Base-by-base conservation (phyloP, 2,113 vertebrate species). In the Turdus rufiventris region DNA sequence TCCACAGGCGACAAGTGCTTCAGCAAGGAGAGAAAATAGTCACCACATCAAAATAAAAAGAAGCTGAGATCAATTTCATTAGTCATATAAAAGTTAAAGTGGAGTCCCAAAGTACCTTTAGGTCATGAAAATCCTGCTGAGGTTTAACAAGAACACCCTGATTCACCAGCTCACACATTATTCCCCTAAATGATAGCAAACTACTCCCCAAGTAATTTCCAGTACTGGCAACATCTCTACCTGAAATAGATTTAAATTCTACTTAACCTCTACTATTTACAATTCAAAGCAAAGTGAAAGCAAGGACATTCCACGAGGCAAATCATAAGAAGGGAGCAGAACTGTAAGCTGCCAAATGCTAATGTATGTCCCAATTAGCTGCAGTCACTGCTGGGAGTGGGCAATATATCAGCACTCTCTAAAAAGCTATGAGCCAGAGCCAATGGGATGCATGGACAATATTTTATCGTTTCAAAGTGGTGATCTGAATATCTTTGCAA, bases 281-380 rank as follows among this genome's bases (percentile, higher is more conserved):
- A 72, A 85, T 63, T 91, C 51, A 88, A 88, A 92, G 50, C 53
- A 85, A 93, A 92, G 70, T 62, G 89, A 95, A 91, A 76, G 85
- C 84, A 91, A 96, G 85, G 93, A 75, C 78, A 11, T 76, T 54
- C 36, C 58, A 70, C 1, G 14, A 93, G 85, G 62, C 87, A 92
- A 77, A 81, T 68, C 66, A 80, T 8, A 66, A 24, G 67, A 70
- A 68, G 28, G 10, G 24, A 88, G 54, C 84, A 62, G 74, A 88
- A 42, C 61, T 85, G 75, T 18, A 18, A 93, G 50, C 51, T 95
- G 93, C 81, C 84, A 91, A 92, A 85, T 40, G 71, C 70, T 92
- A 78, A 92, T 65, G 50, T 29, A 75, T 72, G 88, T 89, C 87
- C 77, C 81, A 91, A 73, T 85, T 91, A 92, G 58, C 86, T 31